Evolutionary conservation across 2,888 invertebrate species (phyloP), one percentile per base, ranked within the genome.

Genomic region (Lasioglossum pauxillum): DNA sequence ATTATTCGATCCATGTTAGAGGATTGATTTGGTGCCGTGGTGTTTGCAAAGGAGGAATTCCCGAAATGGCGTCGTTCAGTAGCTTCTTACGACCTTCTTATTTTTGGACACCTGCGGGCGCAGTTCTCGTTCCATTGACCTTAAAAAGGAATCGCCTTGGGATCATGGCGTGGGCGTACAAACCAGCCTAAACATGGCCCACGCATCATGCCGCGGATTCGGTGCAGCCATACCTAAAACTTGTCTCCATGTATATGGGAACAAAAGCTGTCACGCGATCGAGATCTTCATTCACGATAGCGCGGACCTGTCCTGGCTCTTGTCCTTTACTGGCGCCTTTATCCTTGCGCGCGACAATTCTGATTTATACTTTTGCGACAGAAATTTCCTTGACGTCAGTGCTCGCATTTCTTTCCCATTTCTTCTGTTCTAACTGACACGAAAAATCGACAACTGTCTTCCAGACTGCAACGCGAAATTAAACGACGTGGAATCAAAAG

Each of bases 61-160:
- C 67, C 49, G 57, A 82, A 84, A 78, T 69, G 69, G 67, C 57
- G 57, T 23, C 16, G 19, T 27, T 7, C 71, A 49, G 71, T 78
- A 74, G 71, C 46, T 78, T 75, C 41, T 27, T 5, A 5, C 69
- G 71, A 35, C 71, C 46, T 44, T 35, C 16, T 74, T 78, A 80
- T 75, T 85, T 80, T 84, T 77, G 79, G 19, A 41, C 89, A 82
- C 78, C 81, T 84, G 84, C 71, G 78, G 75, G 7, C n/a, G 49
- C 75, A 41, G 53, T 27, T 31, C 41, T 35, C 71, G 90, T 82
- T 88, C 83, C 74, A 83, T 60, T 90, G 87, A 83, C 85, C 90
- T 80, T 90, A 90, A 90, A 90, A 90, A 90, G 90, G 87, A 82
- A 86, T 88, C 76, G 72, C 79, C 53, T 12, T n/a, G 41, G 53